Base-by-base conservation (phyloP, 2,888 invertebrate species). In the Drosophila fulvimacula region DNA sequence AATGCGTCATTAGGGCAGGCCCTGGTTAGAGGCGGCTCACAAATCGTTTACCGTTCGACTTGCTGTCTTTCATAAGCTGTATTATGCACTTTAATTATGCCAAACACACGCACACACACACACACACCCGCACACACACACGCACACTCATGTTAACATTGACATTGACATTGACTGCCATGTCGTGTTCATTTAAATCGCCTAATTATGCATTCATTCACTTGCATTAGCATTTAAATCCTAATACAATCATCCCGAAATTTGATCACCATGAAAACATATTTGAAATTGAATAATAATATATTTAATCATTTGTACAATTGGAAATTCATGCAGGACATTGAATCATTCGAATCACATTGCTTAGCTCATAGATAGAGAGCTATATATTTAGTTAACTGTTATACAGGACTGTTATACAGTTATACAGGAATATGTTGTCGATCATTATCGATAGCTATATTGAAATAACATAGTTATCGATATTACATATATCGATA, bases 1-100 rank as follows among this genome's bases (percentile, higher is more conserved):
- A 79, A 78, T 78, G 80, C 65, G 53, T 56, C 52, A 67, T 71
- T 62, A 61, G 69, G 69, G 58, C 60, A 64, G 48, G n/a, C 32
- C 36, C 7, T 38, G 27, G 38, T 55, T 39, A 34, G 15, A 15
- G 38, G 9, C 38, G 19, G 48, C 41, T 59, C 36, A n/a, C 5
- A 58, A 65, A 61, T 55, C 58, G 48, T 51, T 52, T 13, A 61
- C 21, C 44, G 63, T 34, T 77, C 36, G 19, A 19, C 34, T 38
- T 57, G 53, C 52, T 55, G 38, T 7, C 32, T 38, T 36, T 24
- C 69, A 49, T 59, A 46, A 19, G 62, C 49, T 59, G 69, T 57
- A 59, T 65, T 69, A 73, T 52, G 30, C 30, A n/a, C 30, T 48
- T 48, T 48, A 48, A 48, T 48, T 30, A 30, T 41, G 5, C 13